A percentile compares a stretch with the other conserved stretches of the same genome.
These are phyloP conservation scores for Xiphias gladius DNA, from an alignment of 2,113 vertebrate genomes.

Conservation along the genomic window DNA sequence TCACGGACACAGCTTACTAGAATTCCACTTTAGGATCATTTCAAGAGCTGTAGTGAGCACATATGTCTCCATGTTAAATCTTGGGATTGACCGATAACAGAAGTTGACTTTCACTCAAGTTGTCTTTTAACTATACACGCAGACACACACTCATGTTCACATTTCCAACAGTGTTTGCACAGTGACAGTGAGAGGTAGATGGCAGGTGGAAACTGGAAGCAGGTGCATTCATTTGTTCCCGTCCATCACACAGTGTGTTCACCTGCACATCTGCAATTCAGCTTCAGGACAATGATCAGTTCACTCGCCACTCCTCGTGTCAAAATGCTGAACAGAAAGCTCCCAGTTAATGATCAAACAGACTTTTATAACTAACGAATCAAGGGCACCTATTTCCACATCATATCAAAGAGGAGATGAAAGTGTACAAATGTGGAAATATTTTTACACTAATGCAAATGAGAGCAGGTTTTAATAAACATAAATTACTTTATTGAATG, in stretches of 20 bases:
- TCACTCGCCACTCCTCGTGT: slow-evolving; percentile 21
- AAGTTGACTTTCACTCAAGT: not conserved
- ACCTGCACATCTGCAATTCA: slow-evolving; percentile 74
- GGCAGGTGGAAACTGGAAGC: slow-evolving; percentile 79
- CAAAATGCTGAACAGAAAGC: slow-evolving; percentile 25
- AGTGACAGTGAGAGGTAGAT: slow-evolving; percentile 57
- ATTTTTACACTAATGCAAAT: not conserved
- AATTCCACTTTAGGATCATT: slow-evolving; percentile 23
- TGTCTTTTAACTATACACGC: slow-evolving; percentile 1
- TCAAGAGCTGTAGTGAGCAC: not conserved
- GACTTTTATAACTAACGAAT: slow-evolving; percentile 28
- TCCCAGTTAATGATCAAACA: slow-evolving; percentile 74
- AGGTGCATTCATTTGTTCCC: slow-evolving; percentile 77
- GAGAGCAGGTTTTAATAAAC: slow-evolving; percentile 77
- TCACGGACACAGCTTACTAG: not conserved
- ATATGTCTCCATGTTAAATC: slow-evolving; percentile 3
- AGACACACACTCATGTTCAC: not conserved
- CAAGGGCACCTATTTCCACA: not conserved
- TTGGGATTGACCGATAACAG: slow-evolving; percentile 29
- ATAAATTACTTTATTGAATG: slow-evolving; percentile 88
- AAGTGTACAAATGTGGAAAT: not conserved
- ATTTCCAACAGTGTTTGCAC: slow-evolving; percentile 69
- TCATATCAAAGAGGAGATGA: not conserved
- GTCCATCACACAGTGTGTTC: slow-evolving; percentile 67
- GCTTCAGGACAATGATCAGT: slow-evolving; percentile 38